Evolutionary conservation across 2,797 vertebrate species (phyloP).

Genomic region (Phalloptychus januarius): DNA sequence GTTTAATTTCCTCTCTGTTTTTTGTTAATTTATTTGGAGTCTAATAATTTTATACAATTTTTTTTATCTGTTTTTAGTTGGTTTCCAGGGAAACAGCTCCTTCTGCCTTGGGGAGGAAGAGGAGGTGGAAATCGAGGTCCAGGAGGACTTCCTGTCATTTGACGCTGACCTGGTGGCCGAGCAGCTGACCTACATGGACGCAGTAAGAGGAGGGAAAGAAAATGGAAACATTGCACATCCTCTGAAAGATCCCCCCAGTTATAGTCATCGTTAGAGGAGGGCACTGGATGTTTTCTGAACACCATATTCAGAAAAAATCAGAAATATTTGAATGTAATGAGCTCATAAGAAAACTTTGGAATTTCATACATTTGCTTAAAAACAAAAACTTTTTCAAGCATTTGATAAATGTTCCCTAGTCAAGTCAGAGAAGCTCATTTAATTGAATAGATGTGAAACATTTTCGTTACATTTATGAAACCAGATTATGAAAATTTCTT

Average conservation of each 20-base stretch:
- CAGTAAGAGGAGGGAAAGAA: slow-evolving; percentile 76
- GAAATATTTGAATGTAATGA: not conserved
- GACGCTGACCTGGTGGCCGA: slow-evolving; percentile 89
- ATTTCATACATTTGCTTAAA: not conserved
- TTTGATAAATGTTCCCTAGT: not conserved
- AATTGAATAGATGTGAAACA: not conserved
- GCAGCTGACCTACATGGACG: slow-evolving; percentile 96
- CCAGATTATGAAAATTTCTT: not conserved
- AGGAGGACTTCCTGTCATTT: slow-evolving; percentile 89
- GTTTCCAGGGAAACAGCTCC: slow-evolving; percentile 77
- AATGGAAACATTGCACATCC: not conserved
- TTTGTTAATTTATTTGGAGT: not conserved
- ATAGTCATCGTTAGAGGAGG: not conserved
- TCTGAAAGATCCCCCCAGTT: not conserved
- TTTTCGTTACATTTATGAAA: not conserved
- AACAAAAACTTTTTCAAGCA: not conserved
- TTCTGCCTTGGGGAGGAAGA: slow-evolving; percentile 86
- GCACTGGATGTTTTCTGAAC: not conserved
- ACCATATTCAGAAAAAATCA: not conserved
- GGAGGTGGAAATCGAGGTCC: slow-evolving; percentile 80
- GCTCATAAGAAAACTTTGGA: not conserved
- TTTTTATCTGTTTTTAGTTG: slow-evolving; percentile 70
- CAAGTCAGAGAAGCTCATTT: not conserved
- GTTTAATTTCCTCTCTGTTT: not conserved
- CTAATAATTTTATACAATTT: too few species aligned